A percentile compares a stretch with the other conserved stretches of the same genome.
These are phyloP conservation scores for Lamellibrachia satsuma DNA, from an alignment of 2,888 invertebrate genomes.

Conservation along the genomic window DNA sequence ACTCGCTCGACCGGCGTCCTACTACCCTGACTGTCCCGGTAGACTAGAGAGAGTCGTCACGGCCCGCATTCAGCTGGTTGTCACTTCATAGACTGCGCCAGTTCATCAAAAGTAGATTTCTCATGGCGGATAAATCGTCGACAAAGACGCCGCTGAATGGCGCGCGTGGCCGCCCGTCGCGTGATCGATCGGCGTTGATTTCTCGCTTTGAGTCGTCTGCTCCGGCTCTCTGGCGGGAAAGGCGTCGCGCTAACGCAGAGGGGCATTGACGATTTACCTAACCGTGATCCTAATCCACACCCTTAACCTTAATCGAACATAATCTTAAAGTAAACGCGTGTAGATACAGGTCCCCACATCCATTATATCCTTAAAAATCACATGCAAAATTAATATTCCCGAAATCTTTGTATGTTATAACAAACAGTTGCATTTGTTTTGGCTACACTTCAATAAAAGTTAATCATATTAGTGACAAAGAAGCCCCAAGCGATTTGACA, in stretches of 20 bases:
- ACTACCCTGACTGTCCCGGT: background rate
- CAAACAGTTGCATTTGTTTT: too few relatives aligned
- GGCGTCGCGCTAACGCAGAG: background rate
- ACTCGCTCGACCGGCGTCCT: background rate
- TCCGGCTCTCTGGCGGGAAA: background rate
- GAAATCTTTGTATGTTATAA: too few relatives aligned
- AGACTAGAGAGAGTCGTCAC: background rate
- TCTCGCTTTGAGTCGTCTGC: background rate
- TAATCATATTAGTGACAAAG: too few relatives aligned
- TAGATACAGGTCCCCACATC: background rate
- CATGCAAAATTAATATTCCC: too few relatives aligned
- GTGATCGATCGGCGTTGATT: background rate
- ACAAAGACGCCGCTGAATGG: background rate
- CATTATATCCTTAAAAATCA: background rate
- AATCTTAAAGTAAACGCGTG: background rate
- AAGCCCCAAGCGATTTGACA: too few relatives aligned
- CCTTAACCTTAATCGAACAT: background rate
- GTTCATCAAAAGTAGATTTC: constrained; percentile 6
- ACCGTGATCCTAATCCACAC: background rate
- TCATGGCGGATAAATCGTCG: constrained; percentile 3
- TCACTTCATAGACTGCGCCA: background rate
- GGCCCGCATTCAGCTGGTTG: background rate
- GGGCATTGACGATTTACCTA: background rate
- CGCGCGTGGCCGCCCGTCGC: background rate
- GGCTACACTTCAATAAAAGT: too few relatives aligned